Evolutionary conservation across 2,888 invertebrate genomes (phyloP).

Genomic region (Xiphydria camelus): DNA sequence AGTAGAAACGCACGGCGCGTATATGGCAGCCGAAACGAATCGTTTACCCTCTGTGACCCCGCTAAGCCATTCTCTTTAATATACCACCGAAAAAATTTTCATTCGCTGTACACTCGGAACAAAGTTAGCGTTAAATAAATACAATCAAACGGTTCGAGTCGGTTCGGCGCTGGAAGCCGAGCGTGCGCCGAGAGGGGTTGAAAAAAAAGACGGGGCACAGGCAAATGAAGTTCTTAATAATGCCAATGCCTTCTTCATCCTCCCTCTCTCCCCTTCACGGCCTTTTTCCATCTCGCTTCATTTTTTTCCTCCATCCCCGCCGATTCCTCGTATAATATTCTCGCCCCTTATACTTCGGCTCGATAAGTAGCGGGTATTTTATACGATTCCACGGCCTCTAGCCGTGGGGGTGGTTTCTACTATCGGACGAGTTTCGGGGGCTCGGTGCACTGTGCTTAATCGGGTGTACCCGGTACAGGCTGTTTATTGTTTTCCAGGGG

Average conservation of each 20-base stretch:
- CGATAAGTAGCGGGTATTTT: conserved; percentile 28
- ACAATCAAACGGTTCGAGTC: conserved; percentile 27
- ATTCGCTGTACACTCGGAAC: too few relatives aligned
- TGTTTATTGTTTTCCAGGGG: conserved; percentile 44
- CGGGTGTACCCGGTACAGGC: conserved; percentile 32
- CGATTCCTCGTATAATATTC: conserved; percentile 24
- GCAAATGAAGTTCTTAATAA: conserved; percentile 39
- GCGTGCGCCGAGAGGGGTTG: neutral
- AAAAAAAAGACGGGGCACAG: conserved; percentile 6
- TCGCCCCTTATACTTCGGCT: conserved; percentile 17
- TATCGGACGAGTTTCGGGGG: too few relatives aligned
- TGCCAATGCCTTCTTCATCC: conserved; percentile 22
- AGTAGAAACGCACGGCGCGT: too few relatives aligned
- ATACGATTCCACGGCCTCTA: conserved; percentile 18
- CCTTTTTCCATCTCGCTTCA: too few relatives aligned
- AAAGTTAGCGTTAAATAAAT: conserved; percentile 38
- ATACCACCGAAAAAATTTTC: too few relatives aligned
- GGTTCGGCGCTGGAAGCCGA: conserved; percentile 1
- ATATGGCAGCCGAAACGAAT: too few relatives aligned
- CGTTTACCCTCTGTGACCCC: too few relatives aligned
- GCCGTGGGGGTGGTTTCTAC: conserved; percentile 19
- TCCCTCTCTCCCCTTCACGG: conserved; percentile 13
- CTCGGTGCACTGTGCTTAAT: conserved; percentile 26
- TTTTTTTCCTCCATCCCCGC: too few relatives aligned
- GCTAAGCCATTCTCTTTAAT: conserved; percentile 22